phyloP scores from a whole-genome alignment of 2,888 invertebrate species.

The Idaea straminata region DNA sequence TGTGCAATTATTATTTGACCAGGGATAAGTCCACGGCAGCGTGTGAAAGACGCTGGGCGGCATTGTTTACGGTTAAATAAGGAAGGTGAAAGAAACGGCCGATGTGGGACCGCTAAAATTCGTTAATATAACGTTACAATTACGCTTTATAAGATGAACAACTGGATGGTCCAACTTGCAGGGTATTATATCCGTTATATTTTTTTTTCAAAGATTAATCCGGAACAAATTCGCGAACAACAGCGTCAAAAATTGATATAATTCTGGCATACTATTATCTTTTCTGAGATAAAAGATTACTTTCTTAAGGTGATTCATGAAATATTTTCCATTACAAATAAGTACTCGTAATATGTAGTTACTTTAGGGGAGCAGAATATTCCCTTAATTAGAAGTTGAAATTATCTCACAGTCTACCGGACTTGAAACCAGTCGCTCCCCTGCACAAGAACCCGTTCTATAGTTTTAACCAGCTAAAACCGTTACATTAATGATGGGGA shows the following conservation, averaged over 20 bases:
- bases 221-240: slow-evolving; percentile 26
- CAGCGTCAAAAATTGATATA: slow-evolving; percentile 13
- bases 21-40: slow-evolving; percentile 76
- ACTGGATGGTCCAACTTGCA: slow-evolving; percentile 36
- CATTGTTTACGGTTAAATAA: slow-evolving; percentile 79
- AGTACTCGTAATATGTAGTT: neutral
- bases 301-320: neutral
- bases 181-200: slow-evolving; percentile 31
- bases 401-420: slow-evolving; percentile 69
- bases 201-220: slow-evolving; percentile 12
- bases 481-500: slow-evolving; percentile 80
- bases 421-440: slow-evolving; percentile 69
- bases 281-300: neutral
- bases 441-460: slow-evolving; percentile 71
- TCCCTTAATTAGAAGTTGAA: slow-evolving; percentile 64
- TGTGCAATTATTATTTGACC: slow-evolving; percentile 79
- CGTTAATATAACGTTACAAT: slow-evolving; percentile 65
- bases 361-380: slow-evolving; percentile 28
- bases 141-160: slow-evolving; percentile 59
- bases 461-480: slow-evolving; percentile 79
- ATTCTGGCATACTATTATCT: slow-evolving; percentile 9
- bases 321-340: neutral
- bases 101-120: slow-evolving; percentile 53
- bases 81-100: slow-evolving; percentile 69
- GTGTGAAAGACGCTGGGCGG: slow-evolving; percentile 75